Conservation (phyloP, 2,797 vertebrate genomes). For the Falco concolor region DNA sequence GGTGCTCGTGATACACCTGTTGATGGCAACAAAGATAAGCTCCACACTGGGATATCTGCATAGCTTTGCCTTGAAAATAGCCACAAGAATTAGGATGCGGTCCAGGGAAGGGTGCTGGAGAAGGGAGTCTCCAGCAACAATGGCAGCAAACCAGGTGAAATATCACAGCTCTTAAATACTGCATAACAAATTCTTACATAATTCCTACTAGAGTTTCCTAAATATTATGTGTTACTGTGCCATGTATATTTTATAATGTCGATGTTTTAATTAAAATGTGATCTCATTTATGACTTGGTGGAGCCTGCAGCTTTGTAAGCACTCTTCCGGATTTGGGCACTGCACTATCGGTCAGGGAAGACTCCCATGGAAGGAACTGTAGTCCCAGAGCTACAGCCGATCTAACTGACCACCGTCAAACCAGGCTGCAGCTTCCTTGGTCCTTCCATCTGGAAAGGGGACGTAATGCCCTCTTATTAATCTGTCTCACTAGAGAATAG, state of each 20-base stretch:
- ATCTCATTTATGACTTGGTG: neutral
- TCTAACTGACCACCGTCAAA: neutral
- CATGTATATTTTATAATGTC: neutral
- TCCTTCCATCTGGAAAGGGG: neutral
- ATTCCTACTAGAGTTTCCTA: neutral
- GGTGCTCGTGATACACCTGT: neutral
- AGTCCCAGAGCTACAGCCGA: neutral
- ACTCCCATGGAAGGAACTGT: neutral
- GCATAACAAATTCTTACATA: neutral
- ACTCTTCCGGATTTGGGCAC: neutral
- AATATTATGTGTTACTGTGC: neutral
- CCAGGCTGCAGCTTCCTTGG: neutral
- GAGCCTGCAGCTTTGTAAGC: neutral
- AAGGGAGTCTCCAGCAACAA: neutral
- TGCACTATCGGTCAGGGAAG: accelerated
- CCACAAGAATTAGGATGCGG: neutral
- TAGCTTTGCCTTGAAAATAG: neutral
- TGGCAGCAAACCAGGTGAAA: neutral
- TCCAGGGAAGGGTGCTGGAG: neutral
- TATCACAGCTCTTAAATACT: neutral
- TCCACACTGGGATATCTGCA: neutral
- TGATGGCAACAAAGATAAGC: neutral
- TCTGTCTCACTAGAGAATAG: neutral
- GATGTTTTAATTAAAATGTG: slow-evolving; percentile 7
- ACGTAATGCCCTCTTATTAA: neutral